Evolutionary conservation across 2,888 invertebrate genomes (phyloP), one percentile per base, ranked within the genome.

Genomic region (Pilophorus perplexus): DNA sequence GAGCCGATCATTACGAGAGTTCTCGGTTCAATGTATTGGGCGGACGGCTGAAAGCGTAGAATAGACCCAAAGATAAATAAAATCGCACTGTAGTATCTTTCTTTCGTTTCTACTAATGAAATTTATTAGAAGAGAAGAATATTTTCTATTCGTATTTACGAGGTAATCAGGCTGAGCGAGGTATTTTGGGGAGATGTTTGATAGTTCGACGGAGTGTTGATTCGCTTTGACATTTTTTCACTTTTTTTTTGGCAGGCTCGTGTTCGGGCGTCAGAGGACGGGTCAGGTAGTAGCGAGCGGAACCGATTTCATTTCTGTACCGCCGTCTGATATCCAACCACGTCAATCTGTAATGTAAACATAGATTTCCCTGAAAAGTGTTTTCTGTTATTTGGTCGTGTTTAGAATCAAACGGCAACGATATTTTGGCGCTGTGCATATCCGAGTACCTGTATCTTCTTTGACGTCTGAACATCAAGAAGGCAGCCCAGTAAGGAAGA

Each of bases 291-390:
- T 62, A 62, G 3, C 60, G 60, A 33, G 46, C 46, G 6, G 60
- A 46, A 14, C 60, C 60, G n/a, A 62, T 62, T 62, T 62, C 60
- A 12, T 44, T 62, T 14, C 60, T 44, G 28, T 42, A 46, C 16
- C 60, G 25, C 14, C 60, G 10, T 18, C 60, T 25, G 18, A 46
- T 28, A 20, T 62, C 46, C 28, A 46, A 10, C 60, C 60, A 62
- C 2, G 55, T 55, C 14, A 52, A 25, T 27, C 52, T 52, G 18
- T 3, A 28, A 52, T 18, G 28, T 1, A 48, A 20, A 3, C 12
- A 14, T 33, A 33, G 12, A 33, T 33, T 6, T 12, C 10, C 6
- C 33, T 8, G 33, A 8, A 33, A n/a, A n/a, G n/a, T n/a, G n/a
- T n/a, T n/a, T n/a, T n/a, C n/a, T n/a, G n/a, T n/a, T n/a, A n/a